phyloP scores from a whole-genome alignment of 2,113 vertebrate species.

The Petromus typicus region DNA sequence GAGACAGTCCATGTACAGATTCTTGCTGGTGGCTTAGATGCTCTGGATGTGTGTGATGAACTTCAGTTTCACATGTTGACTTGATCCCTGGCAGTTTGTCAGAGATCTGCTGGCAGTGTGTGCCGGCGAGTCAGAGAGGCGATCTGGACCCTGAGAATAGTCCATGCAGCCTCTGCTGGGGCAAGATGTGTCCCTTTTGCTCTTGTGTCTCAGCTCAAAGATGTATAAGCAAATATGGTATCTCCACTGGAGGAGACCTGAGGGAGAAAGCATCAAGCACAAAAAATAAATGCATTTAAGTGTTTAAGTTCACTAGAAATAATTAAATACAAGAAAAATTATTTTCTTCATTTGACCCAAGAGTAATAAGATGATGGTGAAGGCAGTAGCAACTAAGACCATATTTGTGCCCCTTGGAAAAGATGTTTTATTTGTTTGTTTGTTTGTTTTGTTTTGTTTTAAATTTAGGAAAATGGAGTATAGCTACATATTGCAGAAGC shows the following conservation, averaged over 20 bases:
- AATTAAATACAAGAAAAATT: background rate
- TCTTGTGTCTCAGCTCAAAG: background rate
- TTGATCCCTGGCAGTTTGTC: background rate
- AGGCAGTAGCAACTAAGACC: background rate
- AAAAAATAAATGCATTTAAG: background rate
- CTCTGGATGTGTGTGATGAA: background rate
- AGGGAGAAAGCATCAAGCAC: background rate
- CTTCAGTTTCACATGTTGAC: background rate
- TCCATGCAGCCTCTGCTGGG: background rate
- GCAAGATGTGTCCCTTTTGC: background rate
- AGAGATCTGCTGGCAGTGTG: background rate
- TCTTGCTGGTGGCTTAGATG: background rate
- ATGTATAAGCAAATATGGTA: constrained; percentile 1
- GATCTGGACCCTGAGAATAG: background rate
- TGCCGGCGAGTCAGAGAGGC: background rate
- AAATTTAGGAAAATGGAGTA: background rate
- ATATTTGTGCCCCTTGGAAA: background rate
- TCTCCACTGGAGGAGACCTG: background rate
- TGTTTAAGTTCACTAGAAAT: background rate
- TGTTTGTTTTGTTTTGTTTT: background rate
- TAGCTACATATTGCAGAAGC: background rate
- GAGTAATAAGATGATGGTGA: background rate
- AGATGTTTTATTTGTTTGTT: background rate
- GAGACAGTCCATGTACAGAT: background rate
- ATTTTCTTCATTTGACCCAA: background rate